Evolutionary conservation across 1,140 invertebrate species (phyloP).

Genomic region (Limonius californicus): DNA sequence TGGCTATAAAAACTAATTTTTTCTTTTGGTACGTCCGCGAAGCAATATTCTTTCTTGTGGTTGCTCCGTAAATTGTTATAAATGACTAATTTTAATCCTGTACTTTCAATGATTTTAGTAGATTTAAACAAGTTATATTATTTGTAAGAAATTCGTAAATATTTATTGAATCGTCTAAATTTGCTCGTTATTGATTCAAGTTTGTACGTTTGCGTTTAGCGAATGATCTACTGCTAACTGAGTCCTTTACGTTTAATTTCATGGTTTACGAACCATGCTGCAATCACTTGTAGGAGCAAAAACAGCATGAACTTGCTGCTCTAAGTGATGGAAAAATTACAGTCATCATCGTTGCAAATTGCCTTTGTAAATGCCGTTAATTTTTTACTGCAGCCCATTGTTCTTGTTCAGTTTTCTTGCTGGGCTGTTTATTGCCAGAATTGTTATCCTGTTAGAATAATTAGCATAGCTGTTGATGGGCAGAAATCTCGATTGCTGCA

Average conservation of each 20-base stretch:
- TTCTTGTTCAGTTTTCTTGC: constrained; percentile 19
- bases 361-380: constrained; percentile 24
- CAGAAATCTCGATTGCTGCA: not conserved
- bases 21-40: too few species aligned
- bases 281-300: constrained; percentile 24
- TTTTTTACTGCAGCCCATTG: constrained; percentile 24
- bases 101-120: too few species aligned
- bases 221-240: constrained; percentile 2
- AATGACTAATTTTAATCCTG: too few species aligned
- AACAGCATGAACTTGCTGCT: constrained; percentile 20
- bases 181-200: too few species aligned
- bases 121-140: too few species aligned
- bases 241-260: constrained; percentile 27
- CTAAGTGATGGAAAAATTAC: constrained; percentile 27
- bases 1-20: too few species aligned
- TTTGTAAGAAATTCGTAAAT: too few species aligned
- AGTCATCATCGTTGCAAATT: constrained; percentile 25
- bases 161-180: too few species aligned
- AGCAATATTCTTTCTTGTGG: too few species aligned
- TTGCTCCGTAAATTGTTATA: too few species aligned
- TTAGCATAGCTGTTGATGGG: not conserved
- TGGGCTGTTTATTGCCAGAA: constrained; percentile 7
- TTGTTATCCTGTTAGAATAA: not conserved
- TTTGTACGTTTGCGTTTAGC: not conserved
- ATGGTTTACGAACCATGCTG: constrained; percentile 27